These are phyloP conservation scores for Neodiprion virginianus DNA, from an alignment of 1,140 invertebrate species.

Conservation along the genomic window DNA sequence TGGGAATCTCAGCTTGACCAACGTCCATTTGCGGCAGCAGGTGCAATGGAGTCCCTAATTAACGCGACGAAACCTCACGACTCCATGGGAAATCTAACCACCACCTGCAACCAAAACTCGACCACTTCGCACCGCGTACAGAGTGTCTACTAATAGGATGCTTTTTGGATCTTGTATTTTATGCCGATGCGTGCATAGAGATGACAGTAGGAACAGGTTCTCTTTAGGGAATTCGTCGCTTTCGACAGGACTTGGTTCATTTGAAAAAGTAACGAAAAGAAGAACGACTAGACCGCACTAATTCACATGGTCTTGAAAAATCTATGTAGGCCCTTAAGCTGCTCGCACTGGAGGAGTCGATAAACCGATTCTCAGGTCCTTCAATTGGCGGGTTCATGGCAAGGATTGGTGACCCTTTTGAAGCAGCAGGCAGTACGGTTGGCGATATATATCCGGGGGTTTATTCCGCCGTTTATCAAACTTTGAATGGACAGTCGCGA, in stretches of 20 bases:
- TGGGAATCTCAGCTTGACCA: background rate
- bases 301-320: too few relatives aligned
- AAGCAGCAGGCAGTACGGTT: too few relatives aligned
- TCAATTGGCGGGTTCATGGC: too few relatives aligned
- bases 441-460: too few relatives aligned
- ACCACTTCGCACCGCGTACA: slow-evolving; percentile 28
- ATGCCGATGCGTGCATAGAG: background rate
- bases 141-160: background rate
- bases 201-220: background rate
- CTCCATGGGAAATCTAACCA: slow-evolving; percentile 51
- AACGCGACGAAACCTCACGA: slow-evolving; percentile 20
- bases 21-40: slow-evolving; percentile 15
- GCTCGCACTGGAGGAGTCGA: background rate
- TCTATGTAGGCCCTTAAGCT: background rate
- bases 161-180: background rate
- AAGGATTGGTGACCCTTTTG: too few relatives aligned
- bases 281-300: too few relatives aligned
- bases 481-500: background rate
- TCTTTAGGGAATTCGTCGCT: background rate
- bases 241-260: too few relatives aligned
- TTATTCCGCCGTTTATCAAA: background rate
- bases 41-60: slow-evolving; percentile 33
- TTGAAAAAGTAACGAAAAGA: too few relatives aligned
- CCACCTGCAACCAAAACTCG: slow-evolving; percentile 49
- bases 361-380: background rate